Base-by-base conservation (phyloP, 2,888 invertebrate species). In the Athetis lepigone region DNA sequence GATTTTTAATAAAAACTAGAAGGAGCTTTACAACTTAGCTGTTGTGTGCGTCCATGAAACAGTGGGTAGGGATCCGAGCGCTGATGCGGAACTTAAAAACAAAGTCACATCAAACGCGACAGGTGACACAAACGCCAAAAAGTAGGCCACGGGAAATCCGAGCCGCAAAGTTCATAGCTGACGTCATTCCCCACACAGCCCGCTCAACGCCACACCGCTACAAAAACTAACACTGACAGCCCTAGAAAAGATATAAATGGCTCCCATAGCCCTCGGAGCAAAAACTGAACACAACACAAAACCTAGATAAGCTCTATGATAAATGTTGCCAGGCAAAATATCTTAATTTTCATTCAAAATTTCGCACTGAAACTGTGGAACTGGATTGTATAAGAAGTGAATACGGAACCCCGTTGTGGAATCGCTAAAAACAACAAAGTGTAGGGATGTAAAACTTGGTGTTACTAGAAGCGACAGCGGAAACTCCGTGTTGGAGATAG, bases 401-500 rank as follows among this genome's bases (percentile, higher is more conserved):
- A 80, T 79, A 76, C 77, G 81, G 79, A 78, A 83, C 80, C 71
- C 77, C 77, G 75, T 77, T 80, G 78, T 70, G 79, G 77, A 77
- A 80, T 74, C 64, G 58, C 70, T 84, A 77, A 82, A 84, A 85
- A 85, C 81, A 79, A 82, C 82, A 79, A 80, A 67, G 19, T 40
- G 13, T 45, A 0, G 2, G 42, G 61, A 62, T 54, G 16, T 62
- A 60, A 7, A 47, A 61, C 2, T 37, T 27, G 7, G 39, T 33
- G 3, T 16, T 43, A 54, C 77, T 69, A 40, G 77, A 79, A 57
- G 43, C 39, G 79, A 4, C 43, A 29, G 33, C 9, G 16, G 27
- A 27, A 23, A 51, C 21, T 37, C 6, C 8, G 3, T 7, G 3
- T 29, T n/a, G 8, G 13, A 9, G 0, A 25, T 9, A 19, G 19